Evolutionary conservation across 2,888 invertebrate species (phyloP).

Genomic region (Polia nebulosa): DNA sequence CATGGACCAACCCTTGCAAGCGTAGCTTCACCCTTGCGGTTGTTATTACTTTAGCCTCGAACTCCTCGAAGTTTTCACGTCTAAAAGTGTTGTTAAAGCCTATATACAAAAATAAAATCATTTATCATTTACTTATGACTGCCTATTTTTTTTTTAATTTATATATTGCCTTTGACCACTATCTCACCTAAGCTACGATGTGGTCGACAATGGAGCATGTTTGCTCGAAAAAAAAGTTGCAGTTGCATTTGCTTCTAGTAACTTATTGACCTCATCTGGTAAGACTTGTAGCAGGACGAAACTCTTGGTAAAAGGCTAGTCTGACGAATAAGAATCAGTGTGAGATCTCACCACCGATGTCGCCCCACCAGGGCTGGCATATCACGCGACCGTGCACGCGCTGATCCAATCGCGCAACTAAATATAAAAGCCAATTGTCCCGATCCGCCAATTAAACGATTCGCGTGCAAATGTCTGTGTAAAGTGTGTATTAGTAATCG

Average conservation of each 20-base stretch:
- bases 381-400: conserved; percentile 77
- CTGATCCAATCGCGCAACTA: conserved; percentile 64
- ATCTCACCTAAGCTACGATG: too few relatives aligned
- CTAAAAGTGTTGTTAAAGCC: too few relatives aligned
- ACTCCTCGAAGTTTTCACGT: too few relatives aligned
- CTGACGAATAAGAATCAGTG: conserved; percentile 69
- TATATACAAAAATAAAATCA: too few relatives aligned
- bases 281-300: background rate
- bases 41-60: too few relatives aligned
- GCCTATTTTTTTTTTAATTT: too few relatives aligned
- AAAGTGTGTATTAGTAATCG: conserved; percentile 45
- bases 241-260: background rate
- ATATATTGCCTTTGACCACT: too few relatives aligned
- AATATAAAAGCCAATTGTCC: conserved; percentile 61
- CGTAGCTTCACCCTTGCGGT: too few relatives aligned
- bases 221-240: background rate
- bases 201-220: too few relatives aligned
- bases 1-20: too few relatives aligned
- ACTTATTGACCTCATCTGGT: background rate
- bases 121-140: too few relatives aligned
- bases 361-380: conserved; percentile 63
- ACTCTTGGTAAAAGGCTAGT: background rate
- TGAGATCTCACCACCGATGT: conserved; percentile 74
- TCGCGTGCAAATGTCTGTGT: conserved; percentile 56
- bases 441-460: conserved; percentile 66